Conservation (phyloP, 2,797 vertebrate species). For the Neosilurus mollespiculum region DNA sequence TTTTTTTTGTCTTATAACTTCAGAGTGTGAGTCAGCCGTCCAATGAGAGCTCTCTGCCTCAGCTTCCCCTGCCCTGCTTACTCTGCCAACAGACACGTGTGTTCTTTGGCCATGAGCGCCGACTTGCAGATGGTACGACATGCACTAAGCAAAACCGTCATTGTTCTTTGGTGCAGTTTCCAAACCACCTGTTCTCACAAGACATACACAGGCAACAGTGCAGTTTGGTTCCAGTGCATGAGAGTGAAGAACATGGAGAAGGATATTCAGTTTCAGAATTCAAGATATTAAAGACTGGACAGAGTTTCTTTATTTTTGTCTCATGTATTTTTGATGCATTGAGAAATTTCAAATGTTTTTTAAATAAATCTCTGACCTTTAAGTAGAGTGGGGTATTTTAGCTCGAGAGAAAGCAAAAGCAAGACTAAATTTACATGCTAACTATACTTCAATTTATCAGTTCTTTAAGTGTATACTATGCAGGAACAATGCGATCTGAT, state of each 20-base stretch:
- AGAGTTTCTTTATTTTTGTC: not conserved
- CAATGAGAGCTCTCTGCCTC: slow-evolving; percentile 76
- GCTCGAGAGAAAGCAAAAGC: not conserved
- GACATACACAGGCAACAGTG: not conserved
- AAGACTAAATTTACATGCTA: not conserved
- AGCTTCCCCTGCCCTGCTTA: slow-evolving; percentile 92
- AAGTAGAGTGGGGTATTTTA: not conserved
- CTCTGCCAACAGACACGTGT: slow-evolving; percentile 87
- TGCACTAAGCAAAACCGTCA: no score
- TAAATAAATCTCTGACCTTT: not conserved
- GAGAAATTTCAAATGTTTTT: no score
- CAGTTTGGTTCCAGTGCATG: not conserved
- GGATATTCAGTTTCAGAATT: not conserved
- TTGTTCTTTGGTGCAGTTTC: not conserved
- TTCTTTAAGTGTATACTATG: not conserved
- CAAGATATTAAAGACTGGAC: not conserved
- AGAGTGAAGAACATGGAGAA: not conserved
- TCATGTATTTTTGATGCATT: not conserved
- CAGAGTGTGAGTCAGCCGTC: slow-evolving; percentile 82
- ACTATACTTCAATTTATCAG: not conserved
- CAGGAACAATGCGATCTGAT: no score
- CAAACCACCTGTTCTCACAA: not conserved
- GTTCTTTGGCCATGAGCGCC: slow-evolving; percentile 92
- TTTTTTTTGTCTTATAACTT: slow-evolving; percentile 32
- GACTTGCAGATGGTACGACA: slow-evolving; percentile 88